Percentiles rank a stretch among this genome's conserved stretches.
Evolutionary conservation across 2,888 invertebrate species (phyloP).

Genomic region (Amphipyra berbera): DNA sequence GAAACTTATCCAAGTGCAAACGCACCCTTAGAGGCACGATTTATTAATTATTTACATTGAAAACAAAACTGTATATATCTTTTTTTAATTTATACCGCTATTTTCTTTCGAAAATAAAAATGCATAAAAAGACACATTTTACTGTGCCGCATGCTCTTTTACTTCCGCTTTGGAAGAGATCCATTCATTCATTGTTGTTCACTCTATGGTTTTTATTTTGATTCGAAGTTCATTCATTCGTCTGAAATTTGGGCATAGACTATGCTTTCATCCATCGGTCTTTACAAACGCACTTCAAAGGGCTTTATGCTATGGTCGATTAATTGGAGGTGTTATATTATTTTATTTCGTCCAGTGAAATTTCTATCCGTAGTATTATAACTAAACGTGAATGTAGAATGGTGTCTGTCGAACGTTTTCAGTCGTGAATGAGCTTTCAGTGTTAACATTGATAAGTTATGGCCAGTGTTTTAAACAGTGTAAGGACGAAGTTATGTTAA

Average conservation of each 20-base stretch:
- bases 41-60: too few species aligned
- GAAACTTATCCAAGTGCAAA: too few species aligned
- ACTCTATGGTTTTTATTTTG: conserved; percentile 50
- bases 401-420: conserved; percentile 61
- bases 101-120: too few species aligned
- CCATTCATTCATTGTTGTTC: conserved; percentile 20
- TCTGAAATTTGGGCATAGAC: conserved; percentile 36
- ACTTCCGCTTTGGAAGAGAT: conserved; percentile 25
- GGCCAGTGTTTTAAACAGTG: conserved; percentile 78
- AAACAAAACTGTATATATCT: too few species aligned
- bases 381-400: conserved; percentile 76
- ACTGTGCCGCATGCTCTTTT: conserved; percentile 20
- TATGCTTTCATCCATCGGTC: conserved; percentile 44
- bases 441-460: conserved; percentile 73
- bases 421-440: conserved; percentile 61
- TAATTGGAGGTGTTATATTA: conserved; percentile 69
- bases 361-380: conserved; percentile 65
- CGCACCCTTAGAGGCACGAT: too few species aligned
- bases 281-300: conserved; percentile 59
- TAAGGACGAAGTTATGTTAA: conserved; percentile 87
- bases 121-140: too few species aligned
- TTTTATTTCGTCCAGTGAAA: conserved; percentile 66
- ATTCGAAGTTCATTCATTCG: conserved; percentile 50
- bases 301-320: conserved; percentile 73
- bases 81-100: too few species aligned